Conservation (phyloP, 2,888 invertebrate species). For the Parasteatoda lunata region DNA sequence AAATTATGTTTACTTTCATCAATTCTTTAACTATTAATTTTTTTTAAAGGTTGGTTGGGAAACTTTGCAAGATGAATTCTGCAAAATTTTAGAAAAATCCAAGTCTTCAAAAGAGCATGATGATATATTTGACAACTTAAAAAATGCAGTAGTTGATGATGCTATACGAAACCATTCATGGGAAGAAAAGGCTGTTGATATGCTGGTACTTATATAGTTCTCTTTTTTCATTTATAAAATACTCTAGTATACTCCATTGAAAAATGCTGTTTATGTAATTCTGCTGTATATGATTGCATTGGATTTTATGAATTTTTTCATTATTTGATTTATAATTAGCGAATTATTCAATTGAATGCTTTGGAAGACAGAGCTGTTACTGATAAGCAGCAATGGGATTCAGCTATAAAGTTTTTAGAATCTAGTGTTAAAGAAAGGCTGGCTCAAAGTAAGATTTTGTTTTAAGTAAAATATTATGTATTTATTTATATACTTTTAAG, state of each 20-base stretch:
- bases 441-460: conserved; percentile 73
- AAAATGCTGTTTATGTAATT: not conserved
- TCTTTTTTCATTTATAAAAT: not conserved
- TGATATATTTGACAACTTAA: conserved; percentile 90
- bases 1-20: too few species aligned
- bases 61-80: conserved; percentile 84
- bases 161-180: conserved; percentile 90
- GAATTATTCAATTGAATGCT: conserved; percentile 96
- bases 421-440: conserved; percentile 86
- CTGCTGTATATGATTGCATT: not conserved
- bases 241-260: not conserved
- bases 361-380: conserved; percentile 90
- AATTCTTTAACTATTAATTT: too few species aligned
- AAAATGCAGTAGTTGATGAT: conserved; percentile 89
- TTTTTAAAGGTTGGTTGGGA: conserved; percentile 82
- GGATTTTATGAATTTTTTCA: not conserved
- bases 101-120: conserved; percentile 85
- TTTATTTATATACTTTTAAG: not conserved
- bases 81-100: conserved; percentile 81
- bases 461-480: not conserved
- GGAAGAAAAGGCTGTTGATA: conserved; percentile 86
- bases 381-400: conserved; percentile 94
- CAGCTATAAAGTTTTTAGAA: conserved; percentile 92
- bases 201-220: conserved; percentile 77
- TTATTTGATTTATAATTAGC: conserved; percentile 75